phyloP scores from a whole-genome alignment of 2,797 vertebrate species.

The Prunella strophiata region DNA sequence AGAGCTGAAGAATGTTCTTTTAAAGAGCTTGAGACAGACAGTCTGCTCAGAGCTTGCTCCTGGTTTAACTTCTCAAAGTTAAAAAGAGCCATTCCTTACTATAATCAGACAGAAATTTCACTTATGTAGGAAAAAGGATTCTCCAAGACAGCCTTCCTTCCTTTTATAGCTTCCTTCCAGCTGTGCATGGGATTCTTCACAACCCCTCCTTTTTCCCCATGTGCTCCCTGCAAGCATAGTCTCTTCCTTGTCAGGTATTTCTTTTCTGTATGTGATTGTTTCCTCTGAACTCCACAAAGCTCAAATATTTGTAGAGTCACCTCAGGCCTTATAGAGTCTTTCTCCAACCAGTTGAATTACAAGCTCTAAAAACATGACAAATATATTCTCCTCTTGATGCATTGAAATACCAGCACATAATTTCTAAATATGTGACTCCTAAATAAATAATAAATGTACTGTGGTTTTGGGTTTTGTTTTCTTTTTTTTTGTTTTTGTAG shows the following conservation, averaged over 20 bases:
- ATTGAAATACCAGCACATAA: background rate
- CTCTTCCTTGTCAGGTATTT: background rate
- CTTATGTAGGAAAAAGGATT: background rate
- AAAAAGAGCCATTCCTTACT: background rate
- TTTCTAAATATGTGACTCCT: background rate
- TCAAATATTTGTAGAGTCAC: background rate
- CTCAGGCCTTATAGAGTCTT: background rate
- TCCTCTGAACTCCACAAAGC: background rate
- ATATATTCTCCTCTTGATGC: background rate
- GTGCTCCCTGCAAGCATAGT: background rate
- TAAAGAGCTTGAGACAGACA: background rate
- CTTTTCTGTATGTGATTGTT: background rate
- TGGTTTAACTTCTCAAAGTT: background rate
- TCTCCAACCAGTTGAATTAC: background rate
- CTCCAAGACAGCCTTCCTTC: background rate
- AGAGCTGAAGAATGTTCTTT: background rate
- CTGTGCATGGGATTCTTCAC: background rate
- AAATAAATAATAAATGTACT: accelerated
- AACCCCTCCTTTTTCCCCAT: background rate
- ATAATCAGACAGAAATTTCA: background rate
- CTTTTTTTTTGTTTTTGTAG: background rate
- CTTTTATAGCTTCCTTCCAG: background rate
- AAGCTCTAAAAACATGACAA: background rate
- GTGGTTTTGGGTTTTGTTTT: background rate
- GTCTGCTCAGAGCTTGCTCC: background rate